Percentiles rank a stretch among this genome's conserved stretches.
phyloP scores from a whole-genome alignment of 2,888 invertebrate genomes.

The Scotopteryx bipunctaria region DNA sequence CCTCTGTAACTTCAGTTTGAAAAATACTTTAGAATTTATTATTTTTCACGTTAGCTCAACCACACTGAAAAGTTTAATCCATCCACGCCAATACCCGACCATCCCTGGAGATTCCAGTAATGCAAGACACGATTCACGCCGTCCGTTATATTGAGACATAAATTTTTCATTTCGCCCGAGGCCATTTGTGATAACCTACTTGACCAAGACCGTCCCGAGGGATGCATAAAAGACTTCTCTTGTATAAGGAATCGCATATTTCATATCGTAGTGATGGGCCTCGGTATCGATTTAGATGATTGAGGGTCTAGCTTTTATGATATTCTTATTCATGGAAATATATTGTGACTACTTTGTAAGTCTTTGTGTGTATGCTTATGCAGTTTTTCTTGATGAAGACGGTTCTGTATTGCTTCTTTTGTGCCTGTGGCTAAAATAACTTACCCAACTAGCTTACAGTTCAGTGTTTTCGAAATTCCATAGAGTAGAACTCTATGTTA shows the following conservation, averaged over 20 bases:
- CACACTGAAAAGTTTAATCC: conserved; percentile 32
- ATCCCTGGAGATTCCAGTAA: conserved; percentile 63
- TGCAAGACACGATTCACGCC: conserved; percentile 64
- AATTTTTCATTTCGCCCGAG: conserved; percentile 81
- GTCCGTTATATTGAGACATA: conserved; percentile 80
- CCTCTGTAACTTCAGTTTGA: too few species aligned
- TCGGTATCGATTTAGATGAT: conserved; percentile 37
- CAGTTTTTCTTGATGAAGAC: not conserved
- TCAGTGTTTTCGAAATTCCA: too few species aligned
- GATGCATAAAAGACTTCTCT: conserved; percentile 82
- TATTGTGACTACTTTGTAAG: conserved; percentile 1
- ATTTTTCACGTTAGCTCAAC: not conserved
- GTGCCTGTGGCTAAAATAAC: too few species aligned
- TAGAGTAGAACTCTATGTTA: too few species aligned
- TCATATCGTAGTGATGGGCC: conserved; percentile 69
- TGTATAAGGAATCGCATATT: conserved; percentile 83
- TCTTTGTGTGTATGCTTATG: not conserved
- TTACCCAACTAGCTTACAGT: too few species aligned
- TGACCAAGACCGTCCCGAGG: conserved; percentile 76
- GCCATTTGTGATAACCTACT: conserved; percentile 81
- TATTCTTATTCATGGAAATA: conserved; percentile 22
- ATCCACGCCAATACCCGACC: conserved; percentile 31
- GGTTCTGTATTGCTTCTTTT: too few species aligned
- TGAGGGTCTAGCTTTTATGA: conserved; percentile 20
- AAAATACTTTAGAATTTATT: not conserved